Conservation (phyloP, 2,113 vertebrate species). For the Rissa tridactyla region DNA sequence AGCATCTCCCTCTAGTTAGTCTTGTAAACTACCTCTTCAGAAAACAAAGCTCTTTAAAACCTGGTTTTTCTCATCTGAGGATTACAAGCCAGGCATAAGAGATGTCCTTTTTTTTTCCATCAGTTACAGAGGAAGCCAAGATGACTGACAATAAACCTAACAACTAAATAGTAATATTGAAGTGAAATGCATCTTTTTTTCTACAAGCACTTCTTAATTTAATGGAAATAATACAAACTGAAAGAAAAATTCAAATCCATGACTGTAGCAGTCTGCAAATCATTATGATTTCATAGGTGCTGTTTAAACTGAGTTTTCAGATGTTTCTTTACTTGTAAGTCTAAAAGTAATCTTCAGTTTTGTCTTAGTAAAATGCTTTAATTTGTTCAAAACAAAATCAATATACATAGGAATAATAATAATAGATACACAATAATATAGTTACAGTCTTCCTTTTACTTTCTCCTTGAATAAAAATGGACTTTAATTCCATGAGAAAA, state of each 20-base stretch:
- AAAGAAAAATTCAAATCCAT: rapidly evolving
- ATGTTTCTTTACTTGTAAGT: not conserved
- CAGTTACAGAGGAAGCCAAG: rapidly evolving
- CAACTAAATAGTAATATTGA: not conserved
- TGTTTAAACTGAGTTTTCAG: not conserved
- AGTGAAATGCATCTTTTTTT: not conserved
- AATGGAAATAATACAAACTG: not conserved
- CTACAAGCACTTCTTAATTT: not conserved
- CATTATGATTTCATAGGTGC: not conserved
- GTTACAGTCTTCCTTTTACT: not conserved
- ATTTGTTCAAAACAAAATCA: not conserved
- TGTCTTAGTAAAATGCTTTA: not conserved
- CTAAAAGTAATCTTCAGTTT: not conserved
- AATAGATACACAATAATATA: not conserved
- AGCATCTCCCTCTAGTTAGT: not conserved
- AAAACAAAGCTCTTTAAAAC: not conserved
- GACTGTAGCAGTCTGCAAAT: not conserved
- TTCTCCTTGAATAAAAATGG: not conserved
- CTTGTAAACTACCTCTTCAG: not conserved
- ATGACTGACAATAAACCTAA: not conserved
- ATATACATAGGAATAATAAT: not conserved
- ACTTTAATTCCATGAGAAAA: not conserved
- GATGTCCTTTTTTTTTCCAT: not conserved
- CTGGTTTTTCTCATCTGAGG: not conserved
- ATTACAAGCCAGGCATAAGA: not conserved